These are phyloP conservation scores for Parascotia fuliginaria DNA, from an alignment of 2,888 invertebrate species.

Conservation along the genomic window DNA sequence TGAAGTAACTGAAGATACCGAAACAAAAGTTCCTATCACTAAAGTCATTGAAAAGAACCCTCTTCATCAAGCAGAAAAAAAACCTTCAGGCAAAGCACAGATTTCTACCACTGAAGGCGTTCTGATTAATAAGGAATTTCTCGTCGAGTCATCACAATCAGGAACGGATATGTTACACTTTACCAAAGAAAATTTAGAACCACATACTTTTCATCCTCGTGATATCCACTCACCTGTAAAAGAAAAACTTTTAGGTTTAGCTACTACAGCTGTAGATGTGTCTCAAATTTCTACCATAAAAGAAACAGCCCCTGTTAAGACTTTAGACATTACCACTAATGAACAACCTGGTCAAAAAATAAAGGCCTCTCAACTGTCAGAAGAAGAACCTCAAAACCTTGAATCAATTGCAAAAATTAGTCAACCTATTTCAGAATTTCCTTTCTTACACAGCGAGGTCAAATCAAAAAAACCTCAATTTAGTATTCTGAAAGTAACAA, in stretches of 20 bases:
- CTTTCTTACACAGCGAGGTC: conserved; percentile 35
- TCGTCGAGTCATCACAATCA: background rate
- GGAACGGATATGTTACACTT: conserved; percentile 27
- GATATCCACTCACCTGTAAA: conserved; percentile 14
- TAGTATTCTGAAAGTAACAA: conserved; percentile 37
- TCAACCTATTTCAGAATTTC: conserved; percentile 30
- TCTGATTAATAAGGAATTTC: background rate
- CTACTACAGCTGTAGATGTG: background rate
- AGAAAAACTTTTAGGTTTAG: too few relatives aligned
- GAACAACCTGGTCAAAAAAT: too few relatives aligned
- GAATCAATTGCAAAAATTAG: conserved; percentile 11
- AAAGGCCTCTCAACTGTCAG: background rate
- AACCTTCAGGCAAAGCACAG: background rate
- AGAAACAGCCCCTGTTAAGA: background rate
- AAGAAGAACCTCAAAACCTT: background rate
- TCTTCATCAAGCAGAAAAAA: background rate
- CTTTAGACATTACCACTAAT: too few relatives aligned
- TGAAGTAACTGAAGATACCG: conserved; percentile 4
- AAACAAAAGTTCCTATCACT: background rate
- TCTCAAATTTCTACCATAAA: background rate
- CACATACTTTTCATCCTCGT: conserved; percentile 40
- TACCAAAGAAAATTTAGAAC: conserved; percentile 48
- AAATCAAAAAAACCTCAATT: conserved; percentile 26
- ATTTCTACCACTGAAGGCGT: background rate
- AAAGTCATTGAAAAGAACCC: background rate